Evolutionary conservation across 2,888 invertebrate genomes (phyloP).

Genomic region (Nasonovia ribisnigri): DNA sequence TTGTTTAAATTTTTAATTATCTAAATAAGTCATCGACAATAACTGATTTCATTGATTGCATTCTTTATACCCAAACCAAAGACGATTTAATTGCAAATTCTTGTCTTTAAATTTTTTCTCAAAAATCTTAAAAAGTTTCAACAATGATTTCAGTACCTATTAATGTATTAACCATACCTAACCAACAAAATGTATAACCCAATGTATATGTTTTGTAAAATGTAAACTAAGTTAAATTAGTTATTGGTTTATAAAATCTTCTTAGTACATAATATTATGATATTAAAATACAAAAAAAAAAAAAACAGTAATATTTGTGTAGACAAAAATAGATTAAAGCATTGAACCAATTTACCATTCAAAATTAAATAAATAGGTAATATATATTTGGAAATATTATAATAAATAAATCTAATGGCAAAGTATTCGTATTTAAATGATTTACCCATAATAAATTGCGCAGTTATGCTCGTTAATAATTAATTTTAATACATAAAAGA

Average conservation of each 20-base stretch:
- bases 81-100: background rate
- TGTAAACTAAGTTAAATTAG: background rate
- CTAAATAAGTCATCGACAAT: background rate
- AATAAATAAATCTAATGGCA: too few relatives aligned
- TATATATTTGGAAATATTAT: background rate
- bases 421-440: too few relatives aligned
- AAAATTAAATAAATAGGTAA: background rate
- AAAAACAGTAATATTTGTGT: background rate
- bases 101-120: background rate
- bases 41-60: background rate
- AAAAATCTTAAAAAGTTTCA: background rate
- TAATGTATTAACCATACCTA: background rate
- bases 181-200: background rate
- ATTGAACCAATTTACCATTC: background rate
- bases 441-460: too few relatives aligned
- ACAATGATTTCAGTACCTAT: background rate
- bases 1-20: constrained; percentile 13
- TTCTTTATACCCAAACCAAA: background rate
- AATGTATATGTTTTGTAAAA: background rate
- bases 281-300: background rate
- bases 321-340: background rate
- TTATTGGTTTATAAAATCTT: background rate
- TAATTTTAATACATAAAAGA: too few relatives aligned
- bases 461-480: too few relatives aligned
- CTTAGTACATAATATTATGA: background rate